A percentile compares a stretch with the other conserved stretches of the same genome.
phyloP scores from a whole-genome alignment of 2,113 vertebrate species.

The Spermophilus dauricus region DNA sequence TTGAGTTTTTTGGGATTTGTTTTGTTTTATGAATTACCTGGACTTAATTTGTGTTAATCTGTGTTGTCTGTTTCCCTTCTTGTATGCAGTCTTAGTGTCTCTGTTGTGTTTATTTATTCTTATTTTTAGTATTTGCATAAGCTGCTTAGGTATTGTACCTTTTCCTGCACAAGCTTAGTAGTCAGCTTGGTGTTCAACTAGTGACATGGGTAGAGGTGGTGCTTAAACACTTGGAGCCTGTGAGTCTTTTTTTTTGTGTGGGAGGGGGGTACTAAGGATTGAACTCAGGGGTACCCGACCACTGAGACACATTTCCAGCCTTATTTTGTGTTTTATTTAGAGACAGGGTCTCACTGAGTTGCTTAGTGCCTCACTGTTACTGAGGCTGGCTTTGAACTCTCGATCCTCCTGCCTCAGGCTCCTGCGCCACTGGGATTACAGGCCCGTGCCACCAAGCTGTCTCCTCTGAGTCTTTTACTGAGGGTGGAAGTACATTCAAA shows the following conservation, averaged over 20 bases:
- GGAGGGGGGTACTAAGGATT: too few species aligned
- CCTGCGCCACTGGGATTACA: too few species aligned
- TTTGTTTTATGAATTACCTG: not conserved
- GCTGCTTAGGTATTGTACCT: not conserved
- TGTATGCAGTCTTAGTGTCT: not conserved
- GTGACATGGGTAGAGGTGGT: not conserved
- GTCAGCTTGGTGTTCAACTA: not conserved
- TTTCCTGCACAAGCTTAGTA: not conserved
- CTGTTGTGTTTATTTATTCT: constrained; percentile 9
- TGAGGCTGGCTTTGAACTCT: too few species aligned
- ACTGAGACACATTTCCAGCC: too few species aligned
- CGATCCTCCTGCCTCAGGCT: too few species aligned
- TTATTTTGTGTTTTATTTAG: too few species aligned
- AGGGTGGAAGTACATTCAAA: not conserved
- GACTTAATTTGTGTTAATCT: not conserved
- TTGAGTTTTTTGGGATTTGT: not conserved
- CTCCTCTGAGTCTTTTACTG: not conserved
- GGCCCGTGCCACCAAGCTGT: too few species aligned
- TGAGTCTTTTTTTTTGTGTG: not conserved
- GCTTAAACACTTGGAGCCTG: not conserved
- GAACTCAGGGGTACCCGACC: too few species aligned
- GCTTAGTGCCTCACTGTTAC: too few species aligned
- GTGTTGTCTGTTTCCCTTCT: not conserved
- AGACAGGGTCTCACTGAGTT: too few species aligned
- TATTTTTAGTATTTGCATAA: not conserved